Base-by-base conservation (phyloP, 2,797 vertebrate species). In the Pseudochromis fuscus region DNA sequence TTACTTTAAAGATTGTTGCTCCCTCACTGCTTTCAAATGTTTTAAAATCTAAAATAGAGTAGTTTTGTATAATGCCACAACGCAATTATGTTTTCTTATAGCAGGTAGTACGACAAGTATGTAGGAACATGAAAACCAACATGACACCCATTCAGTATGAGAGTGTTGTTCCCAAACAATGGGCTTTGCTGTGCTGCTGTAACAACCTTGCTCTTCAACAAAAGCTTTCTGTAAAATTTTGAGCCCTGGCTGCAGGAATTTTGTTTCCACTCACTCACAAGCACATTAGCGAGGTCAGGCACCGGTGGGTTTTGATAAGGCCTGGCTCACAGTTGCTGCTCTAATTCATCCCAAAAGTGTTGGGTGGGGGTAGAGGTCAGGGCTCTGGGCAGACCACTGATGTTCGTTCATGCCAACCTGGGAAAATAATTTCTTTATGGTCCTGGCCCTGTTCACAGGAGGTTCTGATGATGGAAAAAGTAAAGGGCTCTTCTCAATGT, bases 241-340 rank as follows among this genome's bases (percentile, higher is more conserved):
- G 37, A 9, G 40, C 15, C 3, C 16, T 42, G 30, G 25, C 63
- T 52, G 38, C 48, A 38, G 68, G 38, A 48, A 60, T 49, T 52
- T 42, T n/a, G 7, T 27, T 52, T 46, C 51, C 28, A 38, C 58
- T 58, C 50, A 60, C 51, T 25, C 44, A 28, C 48, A 30, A 31
- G 58, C 28, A 30, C 59, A 31, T 48, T 51, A 53, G 52, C 18
- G 40, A 76, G 42, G 61, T 73, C 62, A 72, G 57, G 50, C 67
- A n/a, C 63, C 62, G 75, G 60, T 76, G 59, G 30, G 15, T 62
- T 77, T 13, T 52, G 66, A 82, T 64, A 38, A 12, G 40, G 15
- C 2, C 56, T 33, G 35, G 53, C 57, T 52, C 69, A 48, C 67
- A 66, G 27, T 62, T 30, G 0, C 24, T 16, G 50, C 58, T 75